Base-by-base conservation (phyloP, 2,888 invertebrate species). In the Melanostoma mellinum region DNA sequence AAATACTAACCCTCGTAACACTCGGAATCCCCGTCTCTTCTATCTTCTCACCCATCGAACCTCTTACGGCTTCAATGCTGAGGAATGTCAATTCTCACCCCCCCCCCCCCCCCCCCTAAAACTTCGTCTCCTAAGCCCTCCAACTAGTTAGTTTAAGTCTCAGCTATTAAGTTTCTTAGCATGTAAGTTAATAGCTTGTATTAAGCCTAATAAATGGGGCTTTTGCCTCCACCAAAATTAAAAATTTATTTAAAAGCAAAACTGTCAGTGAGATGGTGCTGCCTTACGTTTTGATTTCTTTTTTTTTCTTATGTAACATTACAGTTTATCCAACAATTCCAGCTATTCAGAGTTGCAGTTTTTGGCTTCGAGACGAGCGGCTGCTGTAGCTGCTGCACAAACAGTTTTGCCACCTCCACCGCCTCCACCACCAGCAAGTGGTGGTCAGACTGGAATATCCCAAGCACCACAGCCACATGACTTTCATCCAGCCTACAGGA, bases 401-500 rank as follows among this genome's bases (percentile, higher is more conserved):
- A 91, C 92, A 8, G 89, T 92, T 46, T 85, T 92, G 35, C 91
- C 91, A 53, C 89, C 90, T 40, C 87, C 86, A n/a, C 85, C 88
- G 1, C 89, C 90, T 20, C 89, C 91, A 56, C 87, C 87, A 6
- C 85, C 87, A 20, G 48, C 72, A 10, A 60, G 68, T 56, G 50
- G 30, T 48, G 85, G 72, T 9, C 80, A 67, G 36, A 76, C 71
- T 52, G 80, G 80, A 46, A 30, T 85, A 32, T 55, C 72, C 5
- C 85, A 92, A 89, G 92, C 93, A 92, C 88, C 93, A 90, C 92
- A 94, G 91, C 89, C 92, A 90, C 89, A 91, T 88, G 90, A 91
- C 48, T 91, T 91, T 85, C 94, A 94, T 92, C 94, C 94, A 87
- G 94, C 95, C 85, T 95, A 95, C 90, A 93, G 95, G 91, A 93